Conservation (phyloP, 2,113 vertebrate species). For the Hiodon alosoides region DNA sequence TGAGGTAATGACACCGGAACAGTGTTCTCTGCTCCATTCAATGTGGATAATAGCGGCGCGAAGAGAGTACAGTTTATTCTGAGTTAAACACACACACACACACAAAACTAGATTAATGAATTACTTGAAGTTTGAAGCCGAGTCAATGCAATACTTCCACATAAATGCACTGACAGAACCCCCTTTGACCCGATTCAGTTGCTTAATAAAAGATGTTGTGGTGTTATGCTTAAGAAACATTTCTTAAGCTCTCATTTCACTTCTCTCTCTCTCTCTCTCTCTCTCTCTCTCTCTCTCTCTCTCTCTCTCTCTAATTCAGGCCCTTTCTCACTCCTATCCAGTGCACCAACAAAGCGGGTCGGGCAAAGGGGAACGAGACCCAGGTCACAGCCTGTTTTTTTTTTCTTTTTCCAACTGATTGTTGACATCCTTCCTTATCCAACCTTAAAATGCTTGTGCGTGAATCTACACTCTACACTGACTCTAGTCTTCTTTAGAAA, state of each 20-base stretch:
- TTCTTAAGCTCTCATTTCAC: too few species aligned
- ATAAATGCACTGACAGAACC: constrained; percentile 32
- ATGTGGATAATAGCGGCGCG: neutral
- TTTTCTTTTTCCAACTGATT: constrained; percentile 71
- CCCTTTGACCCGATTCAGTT: constrained; percentile 44
- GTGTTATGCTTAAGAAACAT: constrained; percentile 46
- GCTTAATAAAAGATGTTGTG: constrained; percentile 45
- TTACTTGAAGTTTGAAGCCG: constrained; percentile 5
- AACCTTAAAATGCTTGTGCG: constrained; percentile 69
- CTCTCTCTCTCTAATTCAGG: neutral
- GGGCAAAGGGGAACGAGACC: constrained; percentile 72
- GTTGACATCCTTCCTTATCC: constrained; percentile 65
- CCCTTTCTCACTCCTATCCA: constrained; percentile 20
- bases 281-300: neutral
- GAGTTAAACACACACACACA: too few species aligned
- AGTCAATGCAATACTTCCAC: constrained; percentile 19
- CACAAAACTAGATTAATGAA: neutral
- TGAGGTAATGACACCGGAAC: neutral
- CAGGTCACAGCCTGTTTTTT: constrained; percentile 74
- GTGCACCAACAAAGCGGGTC: constrained; percentile 45
- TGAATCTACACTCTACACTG: constrained; percentile 75
- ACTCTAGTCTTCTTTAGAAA: constrained; percentile 89
- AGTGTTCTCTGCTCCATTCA: neutral
- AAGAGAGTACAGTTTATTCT: constrained; percentile 7
- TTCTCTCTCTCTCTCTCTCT: constrained; percentile 28